A percentile compares a stretch with the other conserved stretches of the same genome.
Evolutionary conservation across 2,888 invertebrate genomes (phyloP).

Genomic region (Spisula subtruncata): DNA sequence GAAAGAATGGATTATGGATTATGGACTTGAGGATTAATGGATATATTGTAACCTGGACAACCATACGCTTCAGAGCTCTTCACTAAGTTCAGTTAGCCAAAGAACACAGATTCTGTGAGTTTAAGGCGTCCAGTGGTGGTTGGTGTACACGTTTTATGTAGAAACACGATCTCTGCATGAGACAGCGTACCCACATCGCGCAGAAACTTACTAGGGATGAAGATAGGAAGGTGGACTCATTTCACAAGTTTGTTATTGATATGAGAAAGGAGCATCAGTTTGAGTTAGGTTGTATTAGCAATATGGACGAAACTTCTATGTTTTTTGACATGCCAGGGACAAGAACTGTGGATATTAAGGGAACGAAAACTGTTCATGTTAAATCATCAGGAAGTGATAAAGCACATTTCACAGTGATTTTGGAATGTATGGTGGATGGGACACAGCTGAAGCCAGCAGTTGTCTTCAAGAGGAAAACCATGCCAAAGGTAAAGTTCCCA

Average conservation of each 20-base stretch:
- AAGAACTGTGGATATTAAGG: background rate
- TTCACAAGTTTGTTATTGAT: slow-evolving; percentile 52
- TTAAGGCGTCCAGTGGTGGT: slow-evolving; percentile 54
- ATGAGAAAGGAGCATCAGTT: slow-evolving; percentile 28
- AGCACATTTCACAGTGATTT: too few relatives aligned
- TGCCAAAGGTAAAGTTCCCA: too few relatives aligned
- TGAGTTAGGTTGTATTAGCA: slow-evolving; percentile 39
- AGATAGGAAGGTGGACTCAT: slow-evolving; percentile 39
- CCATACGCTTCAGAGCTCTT: slow-evolving; percentile 45
- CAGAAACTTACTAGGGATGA: slow-evolving; percentile 61
- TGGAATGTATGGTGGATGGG: too few relatives aligned
- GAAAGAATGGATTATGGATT: slow-evolving; percentile 47
- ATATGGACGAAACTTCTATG: slow-evolving; percentile 20
- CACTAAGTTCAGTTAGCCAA: slow-evolving; percentile 44
- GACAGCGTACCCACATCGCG: slow-evolving; percentile 56
- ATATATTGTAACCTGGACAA: slow-evolving; percentile 35
- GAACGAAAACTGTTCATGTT: slow-evolving; percentile 43
- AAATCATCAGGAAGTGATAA: slow-evolving; percentile 50
- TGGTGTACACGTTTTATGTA: slow-evolving; percentile 54
- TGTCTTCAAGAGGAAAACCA: too few relatives aligned
- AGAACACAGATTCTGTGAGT: slow-evolving; percentile 33
- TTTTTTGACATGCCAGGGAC: slow-evolving; percentile 67
- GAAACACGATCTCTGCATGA: slow-evolving; percentile 25
- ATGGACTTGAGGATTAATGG: slow-evolving; percentile 34
- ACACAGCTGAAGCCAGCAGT: too few relatives aligned